Percentiles rank a stretch among this genome's conserved stretches.
Conservation (phyloP, 2,888 invertebrate genomes). For the Ptilodon capucinus region DNA sequence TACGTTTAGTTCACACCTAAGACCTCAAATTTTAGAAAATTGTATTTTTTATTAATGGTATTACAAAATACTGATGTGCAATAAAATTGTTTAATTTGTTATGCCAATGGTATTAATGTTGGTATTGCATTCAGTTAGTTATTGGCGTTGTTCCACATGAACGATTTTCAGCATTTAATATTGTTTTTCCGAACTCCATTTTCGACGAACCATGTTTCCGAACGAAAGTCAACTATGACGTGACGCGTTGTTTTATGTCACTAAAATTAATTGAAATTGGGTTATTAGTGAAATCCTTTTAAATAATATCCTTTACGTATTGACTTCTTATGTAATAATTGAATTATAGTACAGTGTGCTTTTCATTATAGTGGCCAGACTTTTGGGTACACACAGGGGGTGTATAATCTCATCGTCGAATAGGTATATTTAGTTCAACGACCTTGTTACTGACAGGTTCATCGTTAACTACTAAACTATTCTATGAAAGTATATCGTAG, state of each 20-base stretch:
- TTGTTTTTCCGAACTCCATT: neutral
- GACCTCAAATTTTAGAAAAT: too few relatives aligned
- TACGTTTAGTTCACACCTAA: too few relatives aligned
- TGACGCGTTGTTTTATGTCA: slow-evolving; percentile 72
- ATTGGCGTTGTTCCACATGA: too few relatives aligned
- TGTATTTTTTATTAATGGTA: too few relatives aligned
- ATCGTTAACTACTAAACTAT: slow-evolving; percentile 74
- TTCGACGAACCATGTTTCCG: slow-evolving; percentile 19
- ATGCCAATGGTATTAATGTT: too few relatives aligned
- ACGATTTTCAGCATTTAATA: too few relatives aligned
- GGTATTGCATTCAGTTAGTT: too few relatives aligned
- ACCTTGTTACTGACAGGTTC: slow-evolving; percentile 83
- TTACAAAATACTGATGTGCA: too few relatives aligned
- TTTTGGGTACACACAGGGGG: slow-evolving; percentile 45
- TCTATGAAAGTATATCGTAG: slow-evolving; percentile 73
- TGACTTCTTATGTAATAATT: slow-evolving; percentile 18
- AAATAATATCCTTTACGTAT: slow-evolving; percentile 15
- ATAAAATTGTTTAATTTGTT: too few relatives aligned
- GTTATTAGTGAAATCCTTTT: slow-evolving; percentile 33
- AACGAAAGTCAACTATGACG: slow-evolving; percentile 53
- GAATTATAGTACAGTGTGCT: slow-evolving; percentile 30
- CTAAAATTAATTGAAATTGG: slow-evolving; percentile 44
- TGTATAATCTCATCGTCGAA: slow-evolving; percentile 56
- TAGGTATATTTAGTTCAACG: slow-evolving; percentile 82
- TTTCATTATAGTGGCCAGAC: slow-evolving; percentile 38